Conservation (phyloP, 2,888 invertebrate genomes). For the Acleris cristana region DNA sequence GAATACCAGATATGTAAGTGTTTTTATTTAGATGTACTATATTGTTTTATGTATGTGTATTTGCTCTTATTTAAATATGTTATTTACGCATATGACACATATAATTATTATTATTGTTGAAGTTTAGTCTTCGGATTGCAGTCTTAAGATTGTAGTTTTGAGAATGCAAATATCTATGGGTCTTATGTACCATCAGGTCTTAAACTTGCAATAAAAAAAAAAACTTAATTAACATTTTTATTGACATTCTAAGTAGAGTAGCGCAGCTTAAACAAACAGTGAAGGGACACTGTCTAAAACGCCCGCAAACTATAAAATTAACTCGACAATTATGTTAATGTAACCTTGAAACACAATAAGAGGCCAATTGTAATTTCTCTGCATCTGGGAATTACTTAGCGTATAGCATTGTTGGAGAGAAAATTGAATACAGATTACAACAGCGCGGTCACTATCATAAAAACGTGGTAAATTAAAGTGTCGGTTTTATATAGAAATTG, state of each 20-base stretch:
- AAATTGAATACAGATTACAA: conserved; percentile 5
- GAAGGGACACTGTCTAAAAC: conserved; percentile 4
- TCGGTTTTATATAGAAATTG: not conserved
- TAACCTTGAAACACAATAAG: conserved; percentile 16
- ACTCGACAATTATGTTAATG: conserved; percentile 14
- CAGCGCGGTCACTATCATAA: not conserved
- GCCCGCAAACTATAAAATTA: conserved; percentile 2
- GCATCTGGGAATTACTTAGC: conserved; percentile 9
- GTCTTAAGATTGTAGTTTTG: too few species aligned
- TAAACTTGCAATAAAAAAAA: too few species aligned
- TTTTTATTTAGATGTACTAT: too few species aligned
- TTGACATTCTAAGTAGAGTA: not conserved
- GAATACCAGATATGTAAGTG: too few species aligned
- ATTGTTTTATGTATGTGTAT: too few species aligned
- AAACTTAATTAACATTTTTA: too few species aligned
- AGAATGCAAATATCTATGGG: too few species aligned
- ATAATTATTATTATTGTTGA: too few species aligned
- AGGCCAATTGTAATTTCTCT: conserved; percentile 13
- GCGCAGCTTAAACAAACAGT: conserved; percentile 6
- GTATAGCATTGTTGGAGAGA: conserved; percentile 8
- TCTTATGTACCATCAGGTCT: too few species aligned
- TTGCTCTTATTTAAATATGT: too few species aligned
- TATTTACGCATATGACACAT: too few species aligned
- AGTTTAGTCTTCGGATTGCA: too few species aligned
- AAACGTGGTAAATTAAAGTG: not conserved